Evolutionary conservation across 2,797 vertebrate species (phyloP), one percentile per base, ranked within the genome.

Genomic region (Discoglossus pictus): DNA sequence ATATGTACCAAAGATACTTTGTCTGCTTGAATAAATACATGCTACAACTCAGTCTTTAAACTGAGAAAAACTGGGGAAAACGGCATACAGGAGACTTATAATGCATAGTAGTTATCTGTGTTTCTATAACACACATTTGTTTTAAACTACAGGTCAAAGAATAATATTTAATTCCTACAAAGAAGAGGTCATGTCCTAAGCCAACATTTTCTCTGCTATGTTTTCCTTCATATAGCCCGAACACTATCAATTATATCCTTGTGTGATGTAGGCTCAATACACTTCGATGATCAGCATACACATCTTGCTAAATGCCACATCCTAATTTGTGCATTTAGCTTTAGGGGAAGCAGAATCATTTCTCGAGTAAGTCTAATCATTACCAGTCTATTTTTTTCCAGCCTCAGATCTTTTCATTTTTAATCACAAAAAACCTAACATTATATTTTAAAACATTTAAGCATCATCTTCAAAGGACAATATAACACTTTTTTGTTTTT

Each of bases 241-340:
- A 70, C 68, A 63, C 60, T 70, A 70, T 70, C 68, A 70, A 70
- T 70, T 63, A 70, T 70, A 70, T 63, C 58, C 60, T 70, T 63
- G 68, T 70, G 68, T 70, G 60, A 58, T 70, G 59, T 63, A 50
- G 51, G 51, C 68, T 70, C 48, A 56, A 70, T 70, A 63, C 59
- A 70, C 68, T 70, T 43, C 68, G 63, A 23, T 70, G 68, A 70
- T 70, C 68, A 70, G 68, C 68, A 63, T 70, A 58, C 60, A 70
- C 43, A 63, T 63, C 67, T 70, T 48, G 51, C 43, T 70, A 63
- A 63, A 63, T 70, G 68, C 68, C 68, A 70, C 52, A 70, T 70
- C 60, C 68, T 70, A 70, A 70, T 70, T 70, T 70, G 60, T 63
- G 68, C 68, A 63, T 63, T 70, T 70, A 50, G 68, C 68, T 70